Base-by-base conservation (phyloP, 2,888 invertebrate genomes). In the Perizoma flavofasciatum region DNA sequence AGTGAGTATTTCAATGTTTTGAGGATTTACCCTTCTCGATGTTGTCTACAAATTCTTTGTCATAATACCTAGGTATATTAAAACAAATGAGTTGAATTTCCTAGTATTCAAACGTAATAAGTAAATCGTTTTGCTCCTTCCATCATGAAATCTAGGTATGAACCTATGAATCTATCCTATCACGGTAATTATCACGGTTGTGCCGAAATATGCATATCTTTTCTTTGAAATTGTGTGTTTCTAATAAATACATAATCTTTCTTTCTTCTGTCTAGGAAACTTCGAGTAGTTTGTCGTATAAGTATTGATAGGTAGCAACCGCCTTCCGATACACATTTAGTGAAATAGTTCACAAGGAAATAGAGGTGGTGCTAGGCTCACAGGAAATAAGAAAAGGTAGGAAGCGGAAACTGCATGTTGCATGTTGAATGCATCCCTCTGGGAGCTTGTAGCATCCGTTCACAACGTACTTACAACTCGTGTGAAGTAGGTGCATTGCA, bases 341-440 rank as follows among this genome's bases (percentile, higher is more conserved):
- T 34, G 50, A 43, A 53, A 35, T 47, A 52, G 39, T 46, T 54
- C 46, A 49, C 59, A 49, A 45, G 49, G 59, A 59, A 59, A 59
- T 59, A 46, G 59, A 46, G 49, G 48, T 40, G 43, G 57, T 37
- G 39, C 59, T 49, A 46, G 58, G 49, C 37, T 56, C 10, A 33
- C 56, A 57, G 61, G 61, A 62, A 58, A 58, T 62, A 62, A 50
- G 51, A 48, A 57, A 54, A 39, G 47, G 61, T 43, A 51, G 54
- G 61, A 58, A 62, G 40, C 47, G 51, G 54, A 45, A 62, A 47
- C 46, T 53, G 50, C 61, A 58, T 58, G 54, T 37, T 53, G 50
- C 61, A 58, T 58, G 54, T 37, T 53, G 54, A 59, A 59, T 55
- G 54, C 60, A 69, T 68, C 67, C 61, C 54, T 51, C 32, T 46